Base-by-base conservation (phyloP, 2,113 vertebrate species). In the Anhinga anhinga region DNA sequence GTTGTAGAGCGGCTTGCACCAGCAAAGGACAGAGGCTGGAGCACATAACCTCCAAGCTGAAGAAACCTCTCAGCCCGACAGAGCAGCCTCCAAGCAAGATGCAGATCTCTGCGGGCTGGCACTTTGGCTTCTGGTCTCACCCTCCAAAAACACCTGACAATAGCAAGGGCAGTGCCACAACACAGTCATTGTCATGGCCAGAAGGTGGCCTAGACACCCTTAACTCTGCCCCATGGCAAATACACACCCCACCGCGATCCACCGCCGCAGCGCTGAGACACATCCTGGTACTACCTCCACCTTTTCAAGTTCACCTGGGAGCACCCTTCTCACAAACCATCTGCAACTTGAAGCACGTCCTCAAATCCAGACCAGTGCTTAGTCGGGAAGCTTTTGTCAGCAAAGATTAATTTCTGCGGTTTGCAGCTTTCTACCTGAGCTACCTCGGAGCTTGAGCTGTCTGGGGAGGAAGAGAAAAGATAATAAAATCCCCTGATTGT, bases 401-500 rank as follows among this genome's bases (percentile, higher is more conserved):
- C 84, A 87, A 93, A 97, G 94, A 97, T 95, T 96, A 96, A 95
- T 91, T 96, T 91, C 87, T 87, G 81, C 67, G 3, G 87, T 95
- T 96, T 97, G 78, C 91, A 97, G 88, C 88, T 97, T 94, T 97
- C 94, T 96, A 97, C 97, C 96, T 94, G 91, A 94, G 91, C 87
- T 94, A 95, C 93, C 71, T 97, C 8, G 0, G 87, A 95, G 87
- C 84, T 70, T 72, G 61, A 95, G 95, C 88, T 91, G 92, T 95
- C 95, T 95, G 53, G 67, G 76, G 79, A 95, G 59, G 63, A 97
- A 94, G 47, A 87, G 86, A 92, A 95, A 90, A 97, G 95, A 93
- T 90, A 94, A 95, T 88, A 96, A 95, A 96, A 97, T 91, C 92
- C 90, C 82, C 87, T 79, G 80, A 83, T 80, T 88, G 87, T 55